Evolutionary conservation across 2,888 invertebrate genomes (phyloP), one percentile per base, ranked within the genome.

Genomic region (Mantis religiosa): DNA sequence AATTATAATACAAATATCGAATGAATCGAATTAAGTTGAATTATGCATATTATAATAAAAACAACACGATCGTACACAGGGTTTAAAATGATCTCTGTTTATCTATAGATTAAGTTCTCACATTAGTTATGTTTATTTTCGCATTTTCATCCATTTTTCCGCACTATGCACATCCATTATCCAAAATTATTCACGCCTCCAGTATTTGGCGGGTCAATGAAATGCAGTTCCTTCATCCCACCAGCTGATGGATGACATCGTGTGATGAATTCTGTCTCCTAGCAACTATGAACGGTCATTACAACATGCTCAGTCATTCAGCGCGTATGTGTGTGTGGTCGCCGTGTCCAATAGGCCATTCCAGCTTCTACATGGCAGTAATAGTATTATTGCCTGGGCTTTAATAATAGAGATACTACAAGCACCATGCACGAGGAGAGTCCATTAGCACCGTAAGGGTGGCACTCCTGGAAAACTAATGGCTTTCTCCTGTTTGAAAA

Each of bases 401-500:
- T 71, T 71, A 71, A 71, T 71, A 71, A 71, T 71, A 71, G 54
- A 71, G 54, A 71, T 71, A 14, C 54, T 71, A 25, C 54, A 71
- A 71, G 54, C 54, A 4, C 54, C 54, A 71, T 3, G 20, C 54
- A 71, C 54, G 54, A 71, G 54, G 20, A 20, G 82, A 87, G 87
- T 87, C 87, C 87, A 87, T 87, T 87, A 87, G 87, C 30, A 82
- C 82, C 34, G 87, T 82, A 87, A 71, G 54, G 54, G 54, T 87
- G 81, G 87, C 71, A n/a, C 54, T n/a, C 9, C 41, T 41, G 34
- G 87, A n/a, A 82, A 87, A 87, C 87, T 87, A 87, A 87, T 87
- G 87, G 87, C 87, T 87, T 87, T 87, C 81, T 82, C 82, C 87
- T 87, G 87, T 87, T 82, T 87, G 87, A 87, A 87, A 87, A 87